These are phyloP conservation scores for Alloplasta piceator DNA, from an alignment of 2,888 invertebrate species.

Conservation along the genomic window DNA sequence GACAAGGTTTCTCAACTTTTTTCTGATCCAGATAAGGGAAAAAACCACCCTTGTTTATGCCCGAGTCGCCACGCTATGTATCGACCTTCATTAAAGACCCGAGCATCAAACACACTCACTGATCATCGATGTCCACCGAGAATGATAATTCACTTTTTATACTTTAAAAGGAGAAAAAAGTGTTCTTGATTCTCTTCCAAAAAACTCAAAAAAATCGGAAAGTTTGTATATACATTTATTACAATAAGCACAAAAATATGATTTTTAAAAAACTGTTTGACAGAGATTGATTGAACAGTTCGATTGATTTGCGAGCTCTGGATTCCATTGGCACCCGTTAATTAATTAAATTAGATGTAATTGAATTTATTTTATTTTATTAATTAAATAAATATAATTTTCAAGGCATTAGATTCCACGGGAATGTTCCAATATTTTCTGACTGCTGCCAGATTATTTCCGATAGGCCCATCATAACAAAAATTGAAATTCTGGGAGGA, in stretches of 20 bases:
- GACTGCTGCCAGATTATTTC: slow-evolving; percentile 5
- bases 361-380: too few species aligned
- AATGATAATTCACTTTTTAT: slow-evolving; percentile 69
- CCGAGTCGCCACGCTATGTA: slow-evolving; percentile 55
- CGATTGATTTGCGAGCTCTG: not conserved
- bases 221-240: not conserved
- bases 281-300: not conserved
- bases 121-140: slow-evolving; percentile 10
- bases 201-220: not conserved
- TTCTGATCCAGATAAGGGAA: slow-evolving; percentile 42
- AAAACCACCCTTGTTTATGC: slow-evolving; percentile 56
- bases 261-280: not conserved
- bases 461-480: slow-evolving; percentile 8
- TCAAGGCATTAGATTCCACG: too few species aligned
- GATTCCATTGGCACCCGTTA: too few species aligned
- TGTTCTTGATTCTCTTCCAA: not conserved
- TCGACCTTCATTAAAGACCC: slow-evolving; percentile 64
- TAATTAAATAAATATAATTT: too few species aligned
- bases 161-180: slow-evolving; percentile 43
- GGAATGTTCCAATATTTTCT: too few species aligned
- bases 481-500: slow-evolving; percentile 5
- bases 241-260: not conserved
- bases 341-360: too few species aligned
- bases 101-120: slow-evolving; percentile 29
- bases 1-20: slow-evolving; percentile 19